Conservation (phyloP, 1,140 invertebrate species). For the Nymphalis io region DNA sequence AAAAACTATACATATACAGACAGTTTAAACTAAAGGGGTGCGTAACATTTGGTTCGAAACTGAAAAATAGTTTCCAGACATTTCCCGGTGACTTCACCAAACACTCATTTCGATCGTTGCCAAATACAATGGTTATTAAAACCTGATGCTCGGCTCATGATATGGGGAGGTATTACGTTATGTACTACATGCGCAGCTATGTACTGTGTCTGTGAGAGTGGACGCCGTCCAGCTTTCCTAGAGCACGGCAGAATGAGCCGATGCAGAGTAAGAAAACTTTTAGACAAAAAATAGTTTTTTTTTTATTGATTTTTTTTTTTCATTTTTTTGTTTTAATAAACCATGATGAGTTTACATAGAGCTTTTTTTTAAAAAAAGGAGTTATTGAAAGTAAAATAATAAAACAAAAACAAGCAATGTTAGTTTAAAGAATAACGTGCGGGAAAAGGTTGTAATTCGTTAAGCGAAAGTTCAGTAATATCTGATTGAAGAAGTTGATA, state of each 20-base stretch:
- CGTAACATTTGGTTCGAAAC: slow-evolving; percentile 51
- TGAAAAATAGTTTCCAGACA: slow-evolving; percentile 73
- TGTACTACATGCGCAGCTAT: slow-evolving; percentile 38
- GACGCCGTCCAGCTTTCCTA: slow-evolving; percentile 73
- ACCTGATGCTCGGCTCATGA: slow-evolving; percentile 65
- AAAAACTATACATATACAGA: slow-evolving; percentile 30
- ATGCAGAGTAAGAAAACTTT: slow-evolving; percentile 26
- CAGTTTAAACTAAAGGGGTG: slow-evolving; percentile 41
- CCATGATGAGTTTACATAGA: neutral
- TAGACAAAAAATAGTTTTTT: slow-evolving; percentile 24
- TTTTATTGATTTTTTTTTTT: slow-evolving; percentile 5
- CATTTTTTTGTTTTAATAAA: neutral
- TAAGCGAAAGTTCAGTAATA: slow-evolving; percentile 13
- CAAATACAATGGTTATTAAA: slow-evolving; percentile 81
- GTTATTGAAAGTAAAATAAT: neutral
- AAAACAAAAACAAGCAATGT: neutral
- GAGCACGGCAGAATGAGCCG: slow-evolving; percentile 63
- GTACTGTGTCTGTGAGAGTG: slow-evolving; percentile 63
- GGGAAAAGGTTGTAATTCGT: neutral
- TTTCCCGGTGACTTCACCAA: slow-evolving; percentile 63
- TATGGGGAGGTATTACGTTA: slow-evolving; percentile 60
- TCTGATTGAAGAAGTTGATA: slow-evolving; percentile 35
- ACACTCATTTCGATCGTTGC: slow-evolving; percentile 77
- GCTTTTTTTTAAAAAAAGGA: neutral
- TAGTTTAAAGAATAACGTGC: neutral